Percentiles rank a stretch among this genome's conserved stretches.
Evolutionary conservation across 1,140 invertebrate species (phyloP).

Genomic region (Nylanderia fulva): DNA sequence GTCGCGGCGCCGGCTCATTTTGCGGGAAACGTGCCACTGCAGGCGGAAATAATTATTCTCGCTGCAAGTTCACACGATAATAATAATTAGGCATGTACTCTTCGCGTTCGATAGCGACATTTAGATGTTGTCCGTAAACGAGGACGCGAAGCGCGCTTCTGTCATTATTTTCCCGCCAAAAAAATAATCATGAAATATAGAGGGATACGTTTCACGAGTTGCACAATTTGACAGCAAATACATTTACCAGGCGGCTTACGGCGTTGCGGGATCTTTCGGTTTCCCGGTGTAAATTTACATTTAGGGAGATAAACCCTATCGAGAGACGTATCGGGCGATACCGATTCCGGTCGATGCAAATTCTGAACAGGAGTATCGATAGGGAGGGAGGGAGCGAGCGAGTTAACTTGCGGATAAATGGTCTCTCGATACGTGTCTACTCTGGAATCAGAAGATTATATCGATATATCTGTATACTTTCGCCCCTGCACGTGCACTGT

Average conservation of each 20-base stretch:
- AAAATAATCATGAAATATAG: background rate
- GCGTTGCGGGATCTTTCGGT: constrained; percentile 16
- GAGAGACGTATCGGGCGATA: constrained; percentile 32
- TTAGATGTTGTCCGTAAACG: background rate
- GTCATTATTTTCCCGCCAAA: background rate
- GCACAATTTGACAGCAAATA: constrained; percentile 18
- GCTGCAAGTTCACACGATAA: constrained; percentile 82
- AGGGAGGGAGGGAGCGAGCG: background rate
- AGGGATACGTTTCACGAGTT: background rate
- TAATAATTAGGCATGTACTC: constrained; percentile 82
- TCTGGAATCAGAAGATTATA: constrained; percentile 43
- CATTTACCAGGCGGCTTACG: constrained; percentile 26
- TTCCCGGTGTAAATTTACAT: constrained; percentile 43
- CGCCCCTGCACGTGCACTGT: background rate
- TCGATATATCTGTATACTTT: background rate
- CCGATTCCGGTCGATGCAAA: constrained; percentile 42
- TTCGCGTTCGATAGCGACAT: constrained; percentile 60
- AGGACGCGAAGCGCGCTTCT: constrained; percentile 13
- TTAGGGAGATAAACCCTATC: constrained; percentile 48
- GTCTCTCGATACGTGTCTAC: background rate
- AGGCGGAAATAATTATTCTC: constrained; percentile 83
- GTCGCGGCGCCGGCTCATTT: constrained; percentile 51
- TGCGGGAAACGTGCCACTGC: constrained; percentile 76
- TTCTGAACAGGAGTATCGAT: constrained; percentile 27
- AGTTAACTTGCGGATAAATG: constrained; percentile 47